Evolutionary conservation across 2,797 vertebrate genomes (phyloP), one percentile per base, ranked within the genome.

Genomic region (Tympanoctomys barrerae): DNA sequence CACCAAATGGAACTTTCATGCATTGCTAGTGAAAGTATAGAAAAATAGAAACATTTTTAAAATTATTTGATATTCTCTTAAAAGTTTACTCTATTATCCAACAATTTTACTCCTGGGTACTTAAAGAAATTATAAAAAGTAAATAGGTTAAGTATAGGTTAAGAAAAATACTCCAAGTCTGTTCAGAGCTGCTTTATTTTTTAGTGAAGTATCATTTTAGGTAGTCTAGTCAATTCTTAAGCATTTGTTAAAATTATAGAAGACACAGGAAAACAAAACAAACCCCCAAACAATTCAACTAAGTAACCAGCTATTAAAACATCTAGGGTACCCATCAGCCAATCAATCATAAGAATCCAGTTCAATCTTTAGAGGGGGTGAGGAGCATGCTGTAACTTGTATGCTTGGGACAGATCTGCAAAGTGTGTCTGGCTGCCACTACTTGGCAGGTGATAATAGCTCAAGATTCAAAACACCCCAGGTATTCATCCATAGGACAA

Each of bases 371-470:
- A 89, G 81, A 39, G 42, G 22, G 39, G 42, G 18, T 87, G 36
- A 90, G 18, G 24, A 62, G 42, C n/a, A 13, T 64, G 66, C n/a
- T 54, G 7, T 77, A 70, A 82, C 78, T 80, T 87, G 66, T 77
- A 42, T 64, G 2, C 61, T 59, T 87, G 81, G 54, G 77, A 64
- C 42, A 22, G 19, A 57, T 82, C 77, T 49, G 71, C 46, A n/a
- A 33, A 16, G 14, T 93, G 54, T 33, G 36, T 78, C 70, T 94
- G 62, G 61, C 42, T 88, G 59, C n/a, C 9, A 1, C 22, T 22
- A 7, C 73, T 96, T 95, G 73, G 70, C 57, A 89, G 73, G n/a
- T 70, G n/a, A 77, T 42, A 90, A 75, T n/a, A 81, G 49, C 33
- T 87, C 75, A 77, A 84, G 26, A 42, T 16, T 57, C 9, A 78